These are phyloP conservation scores for Aspidapion aeneum DNA, from an alignment of 2,888 invertebrate genomes.

Conservation along the genomic window DNA sequence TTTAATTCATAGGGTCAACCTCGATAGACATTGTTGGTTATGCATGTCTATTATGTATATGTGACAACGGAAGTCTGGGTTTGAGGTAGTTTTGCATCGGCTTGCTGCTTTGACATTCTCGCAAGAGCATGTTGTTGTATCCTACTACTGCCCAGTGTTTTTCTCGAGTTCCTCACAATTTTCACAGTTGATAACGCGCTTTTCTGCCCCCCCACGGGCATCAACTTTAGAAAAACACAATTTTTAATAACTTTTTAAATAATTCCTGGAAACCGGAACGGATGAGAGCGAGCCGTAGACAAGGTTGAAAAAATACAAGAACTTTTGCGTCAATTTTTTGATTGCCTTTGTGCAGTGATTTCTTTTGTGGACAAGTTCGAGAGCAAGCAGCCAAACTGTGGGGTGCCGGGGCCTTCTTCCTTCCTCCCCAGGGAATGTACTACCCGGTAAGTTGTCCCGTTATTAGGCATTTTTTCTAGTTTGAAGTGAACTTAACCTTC, in stretches of 20 bases:
- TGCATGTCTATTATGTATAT: too few species aligned
- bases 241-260: background rate
- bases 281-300: too few species aligned
- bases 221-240: background rate
- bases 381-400: constrained; percentile 88
- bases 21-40: too few species aligned
- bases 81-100: background rate
- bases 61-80: too few species aligned
- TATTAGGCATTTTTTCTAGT: background rate
- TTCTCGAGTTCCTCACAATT: background rate
- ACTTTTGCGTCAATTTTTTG: constrained; percentile 10
- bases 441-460: constrained; percentile 77
- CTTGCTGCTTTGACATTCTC: background rate
- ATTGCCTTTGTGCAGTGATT: constrained; percentile 42
- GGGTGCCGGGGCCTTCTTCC: constrained; percentile 94
- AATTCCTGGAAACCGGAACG: too few species aligned
- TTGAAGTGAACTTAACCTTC: constrained; percentile 16
- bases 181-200: background rate
- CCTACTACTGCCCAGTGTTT: too few species aligned
- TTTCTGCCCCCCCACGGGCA: background rate
- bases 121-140: background rate
- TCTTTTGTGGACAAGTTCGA: constrained; percentile 46
- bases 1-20: too few species aligned
- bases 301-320: too few species aligned
- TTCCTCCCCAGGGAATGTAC: constrained; percentile 96